Conservation (phyloP, 2,797 vertebrate genomes). For the Labroides dimidiatus region DNA sequence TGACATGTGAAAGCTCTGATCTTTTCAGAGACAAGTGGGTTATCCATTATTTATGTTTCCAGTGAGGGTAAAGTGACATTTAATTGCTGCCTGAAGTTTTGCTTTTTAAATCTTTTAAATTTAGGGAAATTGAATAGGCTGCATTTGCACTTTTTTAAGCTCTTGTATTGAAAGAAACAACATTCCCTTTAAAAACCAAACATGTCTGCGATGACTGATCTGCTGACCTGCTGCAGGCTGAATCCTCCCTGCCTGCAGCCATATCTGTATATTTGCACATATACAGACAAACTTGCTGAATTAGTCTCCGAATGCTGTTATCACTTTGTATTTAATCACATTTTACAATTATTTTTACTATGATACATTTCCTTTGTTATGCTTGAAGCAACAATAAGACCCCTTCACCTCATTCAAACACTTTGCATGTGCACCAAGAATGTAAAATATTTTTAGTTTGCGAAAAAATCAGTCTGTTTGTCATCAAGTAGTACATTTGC, state of each 20-base stretch:
- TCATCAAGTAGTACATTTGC: constrained; percentile 49
- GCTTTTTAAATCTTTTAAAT: constrained; percentile 21
- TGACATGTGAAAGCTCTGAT: neutral
- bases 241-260: constrained; percentile 31
- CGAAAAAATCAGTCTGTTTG: constrained; percentile 25
- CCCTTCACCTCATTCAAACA: constrained; percentile 36
- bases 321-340: constrained; percentile 56
- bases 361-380: constrained; percentile 15
- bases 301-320: constrained; percentile 60
- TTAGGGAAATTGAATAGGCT: constrained; percentile 35
- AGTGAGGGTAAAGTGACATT: constrained; percentile 20
- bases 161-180: constrained; percentile 40
- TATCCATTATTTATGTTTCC: neutral
- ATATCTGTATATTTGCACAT: constrained; percentile 68
- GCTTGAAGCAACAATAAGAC: constrained; percentile 29
- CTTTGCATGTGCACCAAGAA: constrained; percentile 63
- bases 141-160: constrained; percentile 72
- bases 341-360: constrained; percentile 28
- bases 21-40: neutral
- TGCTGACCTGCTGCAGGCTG: constrained; percentile 26
- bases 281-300: constrained; percentile 46
- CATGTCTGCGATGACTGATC: constrained; percentile 2
- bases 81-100: constrained; percentile 38
- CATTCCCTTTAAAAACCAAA: constrained; percentile 66
- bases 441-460: constrained; percentile 42